Evolutionary conservation across 2,113 vertebrate species (phyloP).

Genomic region (Podiceps cristatus): DNA sequence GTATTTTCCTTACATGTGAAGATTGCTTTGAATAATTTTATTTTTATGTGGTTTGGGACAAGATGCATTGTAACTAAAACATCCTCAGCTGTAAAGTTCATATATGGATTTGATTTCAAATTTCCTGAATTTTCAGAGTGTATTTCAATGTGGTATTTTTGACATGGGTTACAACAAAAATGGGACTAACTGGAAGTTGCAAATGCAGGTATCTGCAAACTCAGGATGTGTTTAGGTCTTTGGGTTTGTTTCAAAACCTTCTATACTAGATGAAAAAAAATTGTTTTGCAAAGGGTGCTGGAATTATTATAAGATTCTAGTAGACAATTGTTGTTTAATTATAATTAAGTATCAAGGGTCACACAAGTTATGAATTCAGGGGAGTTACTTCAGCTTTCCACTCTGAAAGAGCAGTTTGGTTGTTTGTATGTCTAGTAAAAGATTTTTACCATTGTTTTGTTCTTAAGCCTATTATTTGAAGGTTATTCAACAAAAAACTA

Average conservation of each 20-base stretch:
- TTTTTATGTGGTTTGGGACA: neutral
- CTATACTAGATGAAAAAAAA: neutral
- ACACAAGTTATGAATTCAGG: neutral
- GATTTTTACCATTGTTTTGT: neutral
- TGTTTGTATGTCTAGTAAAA: neutral
- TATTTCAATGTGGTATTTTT: neutral
- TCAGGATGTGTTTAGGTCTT: neutral
- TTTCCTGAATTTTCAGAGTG: neutral
- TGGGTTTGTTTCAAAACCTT: neutral
- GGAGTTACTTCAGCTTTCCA: neutral
- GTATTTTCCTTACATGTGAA: neutral
- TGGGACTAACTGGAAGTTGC: neutral
- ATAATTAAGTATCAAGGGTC: neutral
- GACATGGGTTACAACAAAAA: neutral
- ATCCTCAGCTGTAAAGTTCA: neutral
- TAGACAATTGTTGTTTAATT: neutral
- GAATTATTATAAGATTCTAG: neutral
- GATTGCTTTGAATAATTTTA: neutral
- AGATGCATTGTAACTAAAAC: neutral
- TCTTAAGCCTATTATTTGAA: neutral
- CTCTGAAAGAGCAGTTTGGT: neutral
- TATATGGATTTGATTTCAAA: neutral
- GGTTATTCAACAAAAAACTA: neutral
- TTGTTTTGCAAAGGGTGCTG: neutral
- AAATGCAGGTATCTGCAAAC: neutral